Base-by-base conservation (phyloP, 2,113 vertebrate genomes). In the Antigone vipio region DNA sequence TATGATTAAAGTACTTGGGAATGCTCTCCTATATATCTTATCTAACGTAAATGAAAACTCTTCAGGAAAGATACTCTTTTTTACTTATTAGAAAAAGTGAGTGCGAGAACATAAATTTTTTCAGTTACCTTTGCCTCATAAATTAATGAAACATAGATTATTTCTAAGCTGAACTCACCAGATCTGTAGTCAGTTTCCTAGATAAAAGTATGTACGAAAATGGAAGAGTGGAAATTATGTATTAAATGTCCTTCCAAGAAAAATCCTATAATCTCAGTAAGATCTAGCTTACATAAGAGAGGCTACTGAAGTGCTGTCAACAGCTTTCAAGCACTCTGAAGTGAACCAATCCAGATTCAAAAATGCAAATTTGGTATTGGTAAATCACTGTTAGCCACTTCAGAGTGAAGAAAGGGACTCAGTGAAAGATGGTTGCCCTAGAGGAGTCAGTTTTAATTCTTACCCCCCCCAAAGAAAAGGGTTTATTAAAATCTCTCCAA, bases 281-380 rank as follows among this genome's bases (percentile, higher is more conserved):
- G 49, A 91, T 89, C 44, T 78, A 64, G 11, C 44, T 93, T 94
- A 91, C n/a, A 55, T 94, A 92, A 91, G 40, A 89, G 35, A 50
- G 81, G 87, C 53, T 93, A 95, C 86, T 93, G 89, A 96, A 91
- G 34, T 53, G 73, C 84, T 95, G 87, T 95, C 89, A 94, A 93
- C 87, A 91, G 77, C 78, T 89, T 93, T 96, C 94, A 96, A 85
- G 66, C 34, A 72, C 69, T 82, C 49, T 92, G 49, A 91, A 85
- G 45, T 38, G 49, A 96, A 91, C 35, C 44, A 95, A 95, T 86
- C 87, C 38, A 71, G 58, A 93, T 68, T 82, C 6, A 16, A 85
- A 91, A 87, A 84, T 52, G 62, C 27, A 87, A 71, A 79, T 78
- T 47, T 87, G 55, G 47, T 42, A 78, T 24, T 86, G 44, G 24